Percentiles rank a stretch among this genome's conserved stretches.
Evolutionary conservation across 2,797 vertebrate genomes (phyloP).

Genomic region (Premnoplex brunnescens): DNA sequence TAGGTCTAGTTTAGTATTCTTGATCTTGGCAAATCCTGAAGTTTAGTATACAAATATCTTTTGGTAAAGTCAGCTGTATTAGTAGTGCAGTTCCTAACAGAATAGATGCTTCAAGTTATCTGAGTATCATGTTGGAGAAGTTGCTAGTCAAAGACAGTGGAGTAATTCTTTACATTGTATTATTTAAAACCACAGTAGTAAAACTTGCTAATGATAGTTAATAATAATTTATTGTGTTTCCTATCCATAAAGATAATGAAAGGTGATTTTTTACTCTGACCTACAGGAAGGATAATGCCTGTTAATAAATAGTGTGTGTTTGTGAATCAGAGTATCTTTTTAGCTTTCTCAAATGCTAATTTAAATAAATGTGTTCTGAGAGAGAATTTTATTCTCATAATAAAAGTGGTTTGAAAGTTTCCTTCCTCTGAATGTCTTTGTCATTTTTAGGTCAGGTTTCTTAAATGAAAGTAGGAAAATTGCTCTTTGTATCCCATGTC

Average conservation of each 20-base stretch:
- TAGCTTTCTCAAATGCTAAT: not conserved
- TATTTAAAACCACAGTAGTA: constrained; percentile 3
- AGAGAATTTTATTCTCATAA: not conserved
- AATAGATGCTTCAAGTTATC: not conserved
- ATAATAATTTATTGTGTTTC: constrained; percentile 6
- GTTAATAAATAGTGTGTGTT: not conserved
- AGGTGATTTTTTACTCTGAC: not conserved
- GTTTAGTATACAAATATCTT: constrained; percentile 42
- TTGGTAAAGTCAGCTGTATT: constrained; percentile 57
- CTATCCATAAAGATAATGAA: not conserved
- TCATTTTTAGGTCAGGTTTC: not conserved
- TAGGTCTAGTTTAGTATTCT: constrained; percentile 23
- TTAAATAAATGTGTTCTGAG: not conserved
- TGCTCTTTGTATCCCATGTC: rapidly evolving
- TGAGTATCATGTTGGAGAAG: not conserved
- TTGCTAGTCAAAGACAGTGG: constrained; percentile 32
- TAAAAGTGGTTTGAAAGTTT: not conserved
- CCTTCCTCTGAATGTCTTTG: not conserved
- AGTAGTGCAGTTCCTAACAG: constrained; percentile 47
- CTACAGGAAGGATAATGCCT: not conserved
- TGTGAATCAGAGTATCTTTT: not conserved
- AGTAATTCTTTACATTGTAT: constrained; percentile 25
- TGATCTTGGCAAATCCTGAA: constrained; percentile 45
- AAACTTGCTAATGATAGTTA: not conserved
- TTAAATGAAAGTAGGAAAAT: not conserved